These are phyloP conservation scores for Ametastegia equiseti DNA, from an alignment of 2,888 invertebrate genomes.

Conservation along the genomic window DNA sequence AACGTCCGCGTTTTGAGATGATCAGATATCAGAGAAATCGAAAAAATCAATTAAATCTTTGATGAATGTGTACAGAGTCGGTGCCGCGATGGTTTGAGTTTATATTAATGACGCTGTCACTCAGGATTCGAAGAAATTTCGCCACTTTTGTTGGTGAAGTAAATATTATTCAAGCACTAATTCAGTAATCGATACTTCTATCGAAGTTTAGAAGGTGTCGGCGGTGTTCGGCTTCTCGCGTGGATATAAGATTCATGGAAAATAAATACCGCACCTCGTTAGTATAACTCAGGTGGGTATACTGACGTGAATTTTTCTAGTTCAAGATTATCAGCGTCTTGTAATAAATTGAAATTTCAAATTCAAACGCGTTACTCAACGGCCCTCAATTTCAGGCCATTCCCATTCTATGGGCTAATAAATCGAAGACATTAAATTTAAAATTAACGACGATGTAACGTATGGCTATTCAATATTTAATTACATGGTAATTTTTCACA, in stretches of 20 bases:
- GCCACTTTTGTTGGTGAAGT: background rate
- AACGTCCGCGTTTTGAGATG: background rate
- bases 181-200: conserved; percentile 24
- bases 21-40: background rate
- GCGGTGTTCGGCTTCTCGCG: background rate
- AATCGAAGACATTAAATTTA: conserved; percentile 30
- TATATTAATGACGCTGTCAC: background rate
- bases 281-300: conserved; percentile 30
- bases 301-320: conserved; percentile 17
- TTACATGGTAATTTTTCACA: conserved; percentile 33
- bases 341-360: conserved; percentile 41
- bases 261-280: conserved; percentile 38
- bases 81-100: background rate
- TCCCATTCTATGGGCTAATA: conserved; percentile 39
- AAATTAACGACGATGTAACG: conserved; percentile 38
- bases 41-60: background rate
- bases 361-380: conserved; percentile 42
- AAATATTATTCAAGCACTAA: conserved; percentile 3
- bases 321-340: conserved; percentile 15
- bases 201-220: background rate
- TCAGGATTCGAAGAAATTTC: background rate
- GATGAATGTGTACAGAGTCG: background rate
- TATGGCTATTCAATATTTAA: conserved; percentile 42
- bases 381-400: conserved; percentile 34
- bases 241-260: conserved; percentile 20